Percentiles rank a stretch among this genome's conserved stretches.
phyloP scores from a whole-genome alignment of 64 coral and sea anemone genomes.

The Porites lutea region DNA sequence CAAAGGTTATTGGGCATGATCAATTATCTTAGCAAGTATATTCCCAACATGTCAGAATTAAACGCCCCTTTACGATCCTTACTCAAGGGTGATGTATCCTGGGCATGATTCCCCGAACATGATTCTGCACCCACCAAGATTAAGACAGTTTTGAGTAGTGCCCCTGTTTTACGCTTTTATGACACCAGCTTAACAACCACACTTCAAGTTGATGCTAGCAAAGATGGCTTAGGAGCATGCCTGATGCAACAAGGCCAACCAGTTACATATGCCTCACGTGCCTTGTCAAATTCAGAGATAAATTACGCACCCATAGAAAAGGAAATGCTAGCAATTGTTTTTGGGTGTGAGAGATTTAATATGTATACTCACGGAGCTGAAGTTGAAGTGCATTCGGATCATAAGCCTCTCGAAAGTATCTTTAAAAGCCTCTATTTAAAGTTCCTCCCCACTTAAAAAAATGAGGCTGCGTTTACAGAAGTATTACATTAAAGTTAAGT shows the following conservation, averaged over 20 bases:
- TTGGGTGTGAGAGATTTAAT: slow-evolving; percentile 42
- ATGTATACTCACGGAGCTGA: background rate
- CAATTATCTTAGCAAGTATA: slow-evolving; percentile 69
- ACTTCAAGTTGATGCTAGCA: slow-evolving; percentile 8
- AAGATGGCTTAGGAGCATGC: slow-evolving; percentile 36
- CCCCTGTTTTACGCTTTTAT: slow-evolving; percentile 56
- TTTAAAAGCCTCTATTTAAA: slow-evolving; percentile 58
- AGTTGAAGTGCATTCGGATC: slow-evolving; percentile 33
- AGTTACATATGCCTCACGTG: slow-evolving; percentile 23
- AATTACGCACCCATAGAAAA: background rate
- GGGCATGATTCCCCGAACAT: slow-evolving; percentile 54
- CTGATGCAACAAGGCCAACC: slow-evolving; percentile 59
- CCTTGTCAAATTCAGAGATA: slow-evolving; percentile 40
- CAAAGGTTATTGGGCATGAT: slow-evolving; percentile 73
- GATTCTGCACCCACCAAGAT: slow-evolving; percentile 49
- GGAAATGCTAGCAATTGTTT: slow-evolving; percentile 47
- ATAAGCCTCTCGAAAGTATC: slow-evolving; percentile 55
- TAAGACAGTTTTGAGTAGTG: slow-evolving; percentile 20
- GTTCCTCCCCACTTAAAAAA: slow-evolving; percentile 46
- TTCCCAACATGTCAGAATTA: slow-evolving; percentile 65
- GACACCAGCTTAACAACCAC: slow-evolving; percentile 34
- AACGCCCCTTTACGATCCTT: slow-evolving; percentile 32
- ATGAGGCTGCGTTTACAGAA: slow-evolving; percentile 72
- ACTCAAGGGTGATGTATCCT: slow-evolving; percentile 33
- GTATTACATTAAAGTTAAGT: slow-evolving; percentile 35